phyloP scores from a whole-genome alignment of 1,140 invertebrate species.

The Glossosoma conforme region DNA sequence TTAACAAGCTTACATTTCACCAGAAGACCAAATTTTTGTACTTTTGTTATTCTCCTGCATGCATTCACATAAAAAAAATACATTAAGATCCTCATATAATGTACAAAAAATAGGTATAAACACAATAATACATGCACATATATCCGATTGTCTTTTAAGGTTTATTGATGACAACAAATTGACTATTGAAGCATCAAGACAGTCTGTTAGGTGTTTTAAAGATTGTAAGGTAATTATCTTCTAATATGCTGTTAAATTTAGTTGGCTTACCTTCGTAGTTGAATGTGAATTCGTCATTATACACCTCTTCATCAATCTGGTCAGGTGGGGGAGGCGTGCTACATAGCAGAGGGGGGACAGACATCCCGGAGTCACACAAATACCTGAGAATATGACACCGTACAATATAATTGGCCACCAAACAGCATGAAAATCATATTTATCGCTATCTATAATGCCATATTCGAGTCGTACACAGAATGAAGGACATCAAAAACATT shows the following conservation, averaged over 20 bases:
- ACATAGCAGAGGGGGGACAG: slow-evolving; percentile 49
- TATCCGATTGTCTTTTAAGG: no score
- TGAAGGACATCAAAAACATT: slow-evolving; percentile 1
- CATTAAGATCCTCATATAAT: no score
- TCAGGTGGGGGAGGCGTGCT: slow-evolving; percentile 48
- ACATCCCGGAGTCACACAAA: slow-evolving; percentile 35
- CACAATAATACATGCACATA: no score
- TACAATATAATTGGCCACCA: background rate
- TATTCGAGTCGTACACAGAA: background rate
- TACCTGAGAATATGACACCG: background rate
- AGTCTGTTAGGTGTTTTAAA: background rate
- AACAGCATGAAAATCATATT: background rate
- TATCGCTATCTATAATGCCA: slow-evolving; percentile 9
- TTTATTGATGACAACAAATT: no score
- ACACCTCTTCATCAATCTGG: slow-evolving; percentile 46
- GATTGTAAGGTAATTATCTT: background rate
- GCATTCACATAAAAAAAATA: no score
- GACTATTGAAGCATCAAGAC: no score
- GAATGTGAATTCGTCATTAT: slow-evolving; percentile 44
- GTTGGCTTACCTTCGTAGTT: slow-evolving; percentile 42
- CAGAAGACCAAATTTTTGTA: no score
- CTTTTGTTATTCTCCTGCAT: no score
- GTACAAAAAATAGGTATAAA: no score
- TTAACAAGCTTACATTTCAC: no score
- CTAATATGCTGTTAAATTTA: background rate